Evolutionary conservation across 1,140 invertebrate genomes (phyloP).

Genomic region (Aphis gossypii): DNA sequence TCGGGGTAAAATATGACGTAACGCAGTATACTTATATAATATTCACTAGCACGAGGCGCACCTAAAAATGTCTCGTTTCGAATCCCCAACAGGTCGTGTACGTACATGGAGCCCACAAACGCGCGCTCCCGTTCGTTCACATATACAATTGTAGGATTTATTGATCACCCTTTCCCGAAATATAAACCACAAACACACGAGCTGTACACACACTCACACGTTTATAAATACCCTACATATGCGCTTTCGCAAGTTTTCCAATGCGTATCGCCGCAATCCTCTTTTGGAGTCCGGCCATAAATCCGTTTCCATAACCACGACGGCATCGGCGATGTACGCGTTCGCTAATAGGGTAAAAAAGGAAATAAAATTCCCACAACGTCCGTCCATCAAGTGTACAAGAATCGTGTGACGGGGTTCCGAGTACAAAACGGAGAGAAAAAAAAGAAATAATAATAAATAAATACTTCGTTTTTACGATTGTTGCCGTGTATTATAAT

Average conservation of each 20-base stretch:
- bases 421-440: background rate
- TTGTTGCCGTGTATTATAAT: background rate
- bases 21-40: background rate
- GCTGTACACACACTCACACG: background rate
- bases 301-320: slow-evolving; percentile 57
- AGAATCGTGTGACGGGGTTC: background rate
- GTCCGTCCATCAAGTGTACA: background rate
- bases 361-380: slow-evolving; percentile 23
- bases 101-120: background rate
- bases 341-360: slow-evolving; percentile 42
- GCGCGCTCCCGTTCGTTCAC: background rate
- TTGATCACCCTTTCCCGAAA: slow-evolving; percentile 45
- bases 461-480: background rate
- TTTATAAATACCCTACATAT: slow-evolving; percentile 29
- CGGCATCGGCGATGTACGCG: background rate
- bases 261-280: slow-evolving; percentile 45
- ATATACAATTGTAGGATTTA: slow-evolving; percentile 42
- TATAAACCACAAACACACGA: slow-evolving; percentile 23
- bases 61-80: slow-evolving; percentile 17
- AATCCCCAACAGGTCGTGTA: background rate
- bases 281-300: slow-evolving; percentile 57
- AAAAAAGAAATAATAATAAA: slow-evolving; percentile 20
- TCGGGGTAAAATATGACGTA: background rate
- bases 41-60: background rate
- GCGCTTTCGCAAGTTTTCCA: slow-evolving; percentile 57